Conservation (phyloP, 2,888 invertebrate genomes). For the Drosophila seclusa region DNA sequence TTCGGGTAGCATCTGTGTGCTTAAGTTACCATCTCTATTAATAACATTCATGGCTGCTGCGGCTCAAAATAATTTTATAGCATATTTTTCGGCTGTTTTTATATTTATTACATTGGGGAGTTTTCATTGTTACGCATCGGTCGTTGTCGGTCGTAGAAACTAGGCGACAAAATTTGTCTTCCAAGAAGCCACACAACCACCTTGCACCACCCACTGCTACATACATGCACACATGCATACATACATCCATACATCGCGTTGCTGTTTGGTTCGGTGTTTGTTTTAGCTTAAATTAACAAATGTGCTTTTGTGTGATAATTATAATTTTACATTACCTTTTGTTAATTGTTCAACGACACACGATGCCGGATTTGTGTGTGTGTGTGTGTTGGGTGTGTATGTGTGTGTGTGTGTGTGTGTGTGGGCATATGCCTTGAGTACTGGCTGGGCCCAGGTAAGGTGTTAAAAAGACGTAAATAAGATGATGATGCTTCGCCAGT, state of each 20-base stretch:
- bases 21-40: constrained; percentile 37
- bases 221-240: constrained; percentile 4
- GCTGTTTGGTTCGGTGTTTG: constrained; percentile 63
- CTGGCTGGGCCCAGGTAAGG: constrained; percentile 52
- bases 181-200: constrained; percentile 40
- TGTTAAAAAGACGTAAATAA: constrained; percentile 79
- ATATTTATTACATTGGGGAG: constrained; percentile 84
- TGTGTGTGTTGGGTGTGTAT: constrained; percentile 18
- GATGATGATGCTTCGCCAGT: constrained; percentile 67
- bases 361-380: constrained; percentile 38
- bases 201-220: constrained; percentile 17
- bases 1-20: background rate
- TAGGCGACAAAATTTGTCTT: constrained; percentile 71
- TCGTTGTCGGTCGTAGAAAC: constrained; percentile 64
- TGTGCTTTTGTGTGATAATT: constrained; percentile 82
- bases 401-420: constrained; percentile 21
- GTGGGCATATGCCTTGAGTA: constrained; percentile 29
- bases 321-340: constrained; percentile 84
- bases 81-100: constrained; percentile 83
- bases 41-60: constrained; percentile 34
- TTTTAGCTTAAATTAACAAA: constrained; percentile 83
- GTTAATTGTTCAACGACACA: constrained; percentile 82
- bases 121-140: constrained; percentile 79
- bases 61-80: constrained; percentile 78
- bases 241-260: constrained; percentile 12